A percentile compares a stretch with the other conserved stretches of the same genome.
Evolutionary conservation across 2,113 vertebrate species (phyloP).

Genomic region (Zosterops borbonicus): DNA sequence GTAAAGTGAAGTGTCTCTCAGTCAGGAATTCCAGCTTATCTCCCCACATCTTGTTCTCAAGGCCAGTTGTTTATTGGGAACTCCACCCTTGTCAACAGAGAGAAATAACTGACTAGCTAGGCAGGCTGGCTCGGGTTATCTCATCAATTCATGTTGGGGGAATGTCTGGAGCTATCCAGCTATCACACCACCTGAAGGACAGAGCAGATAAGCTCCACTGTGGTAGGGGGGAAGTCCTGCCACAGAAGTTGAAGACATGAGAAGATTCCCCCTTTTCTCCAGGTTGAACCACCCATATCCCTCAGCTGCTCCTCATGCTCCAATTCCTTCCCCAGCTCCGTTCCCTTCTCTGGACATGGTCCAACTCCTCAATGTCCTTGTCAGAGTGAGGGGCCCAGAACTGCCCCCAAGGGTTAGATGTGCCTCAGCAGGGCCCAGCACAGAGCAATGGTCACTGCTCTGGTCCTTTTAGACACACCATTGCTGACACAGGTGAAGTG

Average conservation of each 20-base stretch:
- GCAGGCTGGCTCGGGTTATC: background rate
- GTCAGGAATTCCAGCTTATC: background rate
- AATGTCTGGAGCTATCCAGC: fast-evolving
- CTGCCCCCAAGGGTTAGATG: background rate
- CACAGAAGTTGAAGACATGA: background rate
- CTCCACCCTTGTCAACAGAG: background rate
- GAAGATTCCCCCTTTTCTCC: background rate
- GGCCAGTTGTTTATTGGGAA: background rate
- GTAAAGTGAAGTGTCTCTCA: background rate
- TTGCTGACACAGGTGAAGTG: background rate
- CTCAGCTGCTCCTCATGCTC: background rate
- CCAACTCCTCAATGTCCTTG: background rate
- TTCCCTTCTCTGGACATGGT: background rate
- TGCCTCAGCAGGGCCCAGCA: background rate
- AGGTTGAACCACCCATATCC: background rate
- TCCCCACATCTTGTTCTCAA: background rate
- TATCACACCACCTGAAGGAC: background rate
- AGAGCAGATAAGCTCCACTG: background rate
- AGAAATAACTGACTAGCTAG: background rate
- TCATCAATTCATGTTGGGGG: background rate
- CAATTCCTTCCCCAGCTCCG: fast-evolving
- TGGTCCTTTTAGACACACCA: background rate
- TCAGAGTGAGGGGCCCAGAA: background rate
- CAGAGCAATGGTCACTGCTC: background rate
- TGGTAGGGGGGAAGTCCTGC: background rate